Evolutionary conservation across 1,140 invertebrate species (phyloP), one percentile per base, ranked within the genome.

Genomic region (Steinernema feltiae): DNA sequence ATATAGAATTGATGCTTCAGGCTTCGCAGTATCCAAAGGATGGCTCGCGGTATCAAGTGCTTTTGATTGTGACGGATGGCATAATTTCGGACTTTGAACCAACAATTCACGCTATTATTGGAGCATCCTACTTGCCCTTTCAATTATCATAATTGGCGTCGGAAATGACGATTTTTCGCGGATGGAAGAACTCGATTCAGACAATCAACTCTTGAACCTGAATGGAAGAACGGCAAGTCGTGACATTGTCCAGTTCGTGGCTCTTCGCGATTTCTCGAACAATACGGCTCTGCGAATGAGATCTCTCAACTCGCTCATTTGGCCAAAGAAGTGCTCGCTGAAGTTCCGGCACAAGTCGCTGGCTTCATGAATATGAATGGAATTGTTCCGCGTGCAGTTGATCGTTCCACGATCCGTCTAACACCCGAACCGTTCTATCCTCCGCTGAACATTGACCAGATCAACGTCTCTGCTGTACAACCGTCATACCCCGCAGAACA

Each of bases 61-160:
- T 92, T 1, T 86, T 92, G 0, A 90, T 92, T 71, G 87, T 92
- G 1, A 92, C 91, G 1, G 91, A 92, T 87, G 91, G 91, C 30
- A 89, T 90, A 30, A 90, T 92, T 32, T 90, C 90, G 12, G 91
- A 92, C 82, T 90, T 92, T 88, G 87, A 88, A 21, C 86, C 90
- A 32, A 91, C 91, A 0, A 90, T 88, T 79, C 84, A 89, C 76
- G 90, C 89, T 70, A 89, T 90, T 32, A 86, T 89, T 18, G 80
- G 87, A 78, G 90, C 90, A 3, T 90, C 90, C 0, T 78, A 79
- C 24, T 84, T 90, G 2, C 90, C 90, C 87, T 91, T 85, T 90
- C 90, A 0, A 88, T 90, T 41, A 91, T 91, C 74, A 91, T 91
- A 74, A 88, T 90, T n/a, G 90, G 90, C 24, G 89, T 91, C 30